A percentile compares a stretch with the other conserved stretches of the same genome.
phyloP scores from a whole-genome alignment of 2,888 invertebrate species.

The Macroteleia sp. region DNA sequence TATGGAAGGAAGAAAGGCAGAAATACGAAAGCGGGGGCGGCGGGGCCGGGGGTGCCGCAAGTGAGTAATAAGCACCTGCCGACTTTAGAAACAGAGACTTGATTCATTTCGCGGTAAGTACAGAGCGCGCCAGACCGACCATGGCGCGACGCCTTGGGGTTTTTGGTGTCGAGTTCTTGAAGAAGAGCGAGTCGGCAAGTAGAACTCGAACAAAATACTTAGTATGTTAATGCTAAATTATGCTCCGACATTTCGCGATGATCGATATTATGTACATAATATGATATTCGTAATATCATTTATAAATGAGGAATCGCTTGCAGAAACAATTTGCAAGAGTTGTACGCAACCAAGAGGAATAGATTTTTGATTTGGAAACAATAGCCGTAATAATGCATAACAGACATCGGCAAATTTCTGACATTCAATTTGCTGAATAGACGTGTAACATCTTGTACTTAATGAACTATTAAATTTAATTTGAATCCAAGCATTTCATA shows the following conservation, averaged over 20 bases:
- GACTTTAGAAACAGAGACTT: slow-evolving; percentile 80
- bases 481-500: no score
- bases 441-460: no score
- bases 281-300: slow-evolving; percentile 41
- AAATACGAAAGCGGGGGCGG: slow-evolving; percentile 50
- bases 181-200: slow-evolving; percentile 41
- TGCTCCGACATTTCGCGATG: slow-evolving; percentile 30
- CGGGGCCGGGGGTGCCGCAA: slow-evolving; percentile 64
- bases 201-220: slow-evolving; percentile 48
- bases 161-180: slow-evolving; percentile 63
- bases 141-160: slow-evolving; percentile 75
- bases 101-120: slow-evolving; percentile 84
- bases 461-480: no score
- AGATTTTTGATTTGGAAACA: no score
- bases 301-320: slow-evolving; percentile 39
- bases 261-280: slow-evolving; percentile 47
- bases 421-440: no score
- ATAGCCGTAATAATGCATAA: no score
- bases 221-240: slow-evolving; percentile 57
- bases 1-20: slow-evolving; percentile 63
- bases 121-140: slow-evolving; percentile 77
- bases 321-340: slow-evolving; percentile 44
- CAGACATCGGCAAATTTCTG: no score
- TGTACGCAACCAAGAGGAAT: no score
- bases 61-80: slow-evolving; percentile 84